Base-by-base conservation (phyloP, 1,140 invertebrate genomes). In the Geopemphigus sp. region DNA sequence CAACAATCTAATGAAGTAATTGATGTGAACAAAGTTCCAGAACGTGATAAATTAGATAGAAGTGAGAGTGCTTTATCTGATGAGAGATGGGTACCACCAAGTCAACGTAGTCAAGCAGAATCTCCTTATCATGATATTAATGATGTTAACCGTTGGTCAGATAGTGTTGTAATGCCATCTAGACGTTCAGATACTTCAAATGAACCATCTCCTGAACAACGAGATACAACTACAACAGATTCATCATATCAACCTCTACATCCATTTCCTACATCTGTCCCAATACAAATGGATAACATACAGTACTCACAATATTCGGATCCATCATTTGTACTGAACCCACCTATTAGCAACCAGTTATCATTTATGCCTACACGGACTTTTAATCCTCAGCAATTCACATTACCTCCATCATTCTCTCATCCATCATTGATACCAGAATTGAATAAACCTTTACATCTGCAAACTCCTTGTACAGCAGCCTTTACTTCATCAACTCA, bases 401-500 rank as follows among this genome's bases (percentile, higher is more conserved):
- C 74, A 45, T 50, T 78, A 29, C 74, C 74, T 47, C n/a, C 74
- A 78, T 39, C 56, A 78, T 78, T 63, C 24, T 61, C 74, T 61
- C 74, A 78, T 50, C 32, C 53, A 15, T 24, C 56, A 47, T 47
- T 72, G 15, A 81, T 72, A 11, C 39, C 89, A 26, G 89, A 90
- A 53, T 83, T 83, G 54, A 82, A 87, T 84, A 78, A 83, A 84
- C 81, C 87, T 84, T 83, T 83, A 81, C 81, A 83, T 68, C 63
- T 80, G 39, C 83, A 82, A 78, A 88, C 89, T 19, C 85, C 90
- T 0, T 91, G 91, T 85, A 90, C 89, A 5, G 92, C 93, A 5
- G 89, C 91, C 12, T 94, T 94, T 83, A 92, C 92, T 8, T 90
- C 91, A 19, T 93, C 91, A 5, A 89, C 91, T 59, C 90, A 92